Conservation (phyloP, 2,113 vertebrate genomes). For the Egretta garzetta region DNA sequence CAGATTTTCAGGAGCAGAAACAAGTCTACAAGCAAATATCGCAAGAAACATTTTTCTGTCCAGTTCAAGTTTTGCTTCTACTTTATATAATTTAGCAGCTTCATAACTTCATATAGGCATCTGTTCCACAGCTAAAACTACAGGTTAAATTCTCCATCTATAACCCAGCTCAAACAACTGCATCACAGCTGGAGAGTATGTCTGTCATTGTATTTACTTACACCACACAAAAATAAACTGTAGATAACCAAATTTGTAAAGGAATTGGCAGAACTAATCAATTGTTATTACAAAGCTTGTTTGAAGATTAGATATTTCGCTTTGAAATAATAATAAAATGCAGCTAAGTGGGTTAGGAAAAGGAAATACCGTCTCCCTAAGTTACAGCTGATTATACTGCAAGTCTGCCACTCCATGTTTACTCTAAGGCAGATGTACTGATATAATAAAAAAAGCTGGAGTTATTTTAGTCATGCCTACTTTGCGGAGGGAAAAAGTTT, state of each 20-base stretch:
- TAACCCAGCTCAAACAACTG: constrained; percentile 15
- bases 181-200: constrained; percentile 39
- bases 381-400: constrained; percentile 60
- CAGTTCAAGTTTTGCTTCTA: not conserved
- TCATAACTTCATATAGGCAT: not conserved
- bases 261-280: constrained; percentile 81
- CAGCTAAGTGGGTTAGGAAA: constrained; percentile 67
- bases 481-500: constrained; percentile 72
- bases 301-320: constrained; percentile 72
- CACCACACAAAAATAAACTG: constrained; percentile 67
- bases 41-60: not conserved
- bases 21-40: not conserved
- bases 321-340: constrained; percentile 72
- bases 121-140: not conserved
- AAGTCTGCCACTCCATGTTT: constrained; percentile 68
- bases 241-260: constrained; percentile 80
- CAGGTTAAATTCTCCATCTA: constrained; percentile 38
- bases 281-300: constrained; percentile 76
- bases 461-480: constrained; percentile 75
- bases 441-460: constrained; percentile 69
- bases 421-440: constrained; percentile 70
- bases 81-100: not conserved
- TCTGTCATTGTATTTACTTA: constrained; percentile 66
- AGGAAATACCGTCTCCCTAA: constrained; percentile 69
- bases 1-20: not conserved